Evolutionary conservation across 2,113 vertebrate species (phyloP).

Genomic region (Zosterops japonicus): DNA sequence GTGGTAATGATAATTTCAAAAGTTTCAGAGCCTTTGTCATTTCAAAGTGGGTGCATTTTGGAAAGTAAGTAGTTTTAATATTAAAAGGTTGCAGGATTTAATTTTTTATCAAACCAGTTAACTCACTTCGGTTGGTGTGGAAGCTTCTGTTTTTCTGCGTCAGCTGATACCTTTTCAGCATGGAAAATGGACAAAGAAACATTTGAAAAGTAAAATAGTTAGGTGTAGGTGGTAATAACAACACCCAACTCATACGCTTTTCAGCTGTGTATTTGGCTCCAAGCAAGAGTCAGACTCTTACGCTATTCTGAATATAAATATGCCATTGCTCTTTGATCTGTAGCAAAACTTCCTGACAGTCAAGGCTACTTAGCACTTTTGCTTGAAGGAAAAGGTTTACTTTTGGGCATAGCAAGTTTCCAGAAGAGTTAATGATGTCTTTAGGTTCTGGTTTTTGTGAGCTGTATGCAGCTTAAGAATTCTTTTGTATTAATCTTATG

Average conservation of each 20-base stretch:
- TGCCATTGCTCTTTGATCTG: slow-evolving; percentile 9
- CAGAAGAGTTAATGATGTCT: not conserved
- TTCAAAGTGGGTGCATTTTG: not conserved
- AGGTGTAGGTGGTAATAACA: not conserved
- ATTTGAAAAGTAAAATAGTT: not conserved
- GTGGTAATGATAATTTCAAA: not conserved
- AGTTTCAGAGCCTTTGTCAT: not conserved
- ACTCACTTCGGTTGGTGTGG: not conserved
- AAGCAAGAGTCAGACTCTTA: not conserved
- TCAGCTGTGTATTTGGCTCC: not conserved
- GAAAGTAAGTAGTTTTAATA: not conserved
- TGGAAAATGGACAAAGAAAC: not conserved
- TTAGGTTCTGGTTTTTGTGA: not conserved
- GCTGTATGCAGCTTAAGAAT: not conserved
- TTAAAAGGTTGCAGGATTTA: not conserved
- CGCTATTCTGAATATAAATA: not conserved
- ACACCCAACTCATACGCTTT: not conserved
- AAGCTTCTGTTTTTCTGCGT: not conserved
- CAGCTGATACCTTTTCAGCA: not conserved
- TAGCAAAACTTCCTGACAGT: not conserved
- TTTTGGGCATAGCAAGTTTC: slow-evolving; percentile 1
- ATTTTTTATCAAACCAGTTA: not conserved
- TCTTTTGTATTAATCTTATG: not conserved
- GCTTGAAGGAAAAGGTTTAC: not conserved
- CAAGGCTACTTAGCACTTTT: slow-evolving; percentile 6